Evolutionary conservation across 1,140 invertebrate species (phyloP).

Genomic region (Sycobia sp.): DNA sequence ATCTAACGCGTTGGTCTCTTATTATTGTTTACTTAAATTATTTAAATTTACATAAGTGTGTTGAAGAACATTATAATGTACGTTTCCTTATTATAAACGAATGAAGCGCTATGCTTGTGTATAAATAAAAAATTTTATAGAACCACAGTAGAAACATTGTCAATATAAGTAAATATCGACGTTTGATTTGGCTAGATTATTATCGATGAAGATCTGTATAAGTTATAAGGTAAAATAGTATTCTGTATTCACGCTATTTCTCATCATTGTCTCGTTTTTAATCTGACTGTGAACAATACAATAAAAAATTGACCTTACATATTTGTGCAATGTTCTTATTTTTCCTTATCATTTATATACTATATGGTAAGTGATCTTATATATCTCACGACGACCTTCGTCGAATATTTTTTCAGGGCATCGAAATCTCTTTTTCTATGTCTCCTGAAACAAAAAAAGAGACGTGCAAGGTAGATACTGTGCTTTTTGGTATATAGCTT

Average conservation of each 20-base stretch:
- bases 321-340: neutral
- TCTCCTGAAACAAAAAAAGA: neutral
- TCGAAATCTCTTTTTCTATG: constrained; percentile 18
- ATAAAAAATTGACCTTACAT: constrained; percentile 26
- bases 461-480: neutral
- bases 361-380: constrained; percentile 1
- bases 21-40: neutral
- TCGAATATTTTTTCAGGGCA: constrained; percentile 4
- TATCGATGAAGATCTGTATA: too few species aligned
- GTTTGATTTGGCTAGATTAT: neutral
- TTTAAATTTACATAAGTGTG: neutral
- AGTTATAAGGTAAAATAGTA: too few species aligned
- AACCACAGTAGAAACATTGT: neutral
- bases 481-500: constrained; percentile 33
- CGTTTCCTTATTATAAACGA: too few species aligned
- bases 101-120: neutral
- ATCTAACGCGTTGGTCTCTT: constrained; percentile 21
- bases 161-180: neutral
- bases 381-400: neutral
- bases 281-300: constrained; percentile 32
- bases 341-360: neutral
- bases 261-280: neutral
- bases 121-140: neutral
- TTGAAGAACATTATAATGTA: too few species aligned
- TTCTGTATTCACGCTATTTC: neutral